phyloP scores from a whole-genome alignment of 37 sponge, comb jelly and placozoan genomes.

The Theonella swinhoei region DNA sequence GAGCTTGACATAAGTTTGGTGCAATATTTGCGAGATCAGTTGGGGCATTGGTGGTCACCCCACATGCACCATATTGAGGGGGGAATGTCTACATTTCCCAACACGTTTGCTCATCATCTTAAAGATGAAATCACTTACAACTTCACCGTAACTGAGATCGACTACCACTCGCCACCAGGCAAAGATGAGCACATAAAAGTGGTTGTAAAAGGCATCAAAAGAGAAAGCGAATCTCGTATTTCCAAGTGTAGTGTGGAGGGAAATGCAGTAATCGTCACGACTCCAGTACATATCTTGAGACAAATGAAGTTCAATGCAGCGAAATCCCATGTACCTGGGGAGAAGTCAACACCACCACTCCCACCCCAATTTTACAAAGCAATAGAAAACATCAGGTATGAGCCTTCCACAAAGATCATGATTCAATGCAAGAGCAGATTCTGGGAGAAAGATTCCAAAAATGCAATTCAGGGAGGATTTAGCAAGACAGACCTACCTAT shows the following conservation, averaged over 20 bases:
- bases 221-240: background rate
- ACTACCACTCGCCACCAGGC: background rate
- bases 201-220: background rate
- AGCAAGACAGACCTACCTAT: constrained; percentile 49
- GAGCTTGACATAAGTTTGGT: constrained; percentile 44
- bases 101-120: constrained; percentile 6
- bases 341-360: background rate
- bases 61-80: constrained; percentile 56
- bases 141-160: constrained; percentile 12
- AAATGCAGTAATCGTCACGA: constrained; percentile 55
- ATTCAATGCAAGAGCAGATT: constrained; percentile 45
- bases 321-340: background rate
- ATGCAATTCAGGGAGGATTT: constrained; percentile 8
- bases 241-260: background rate
- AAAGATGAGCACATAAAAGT: background rate
- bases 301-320: constrained; percentile 33
- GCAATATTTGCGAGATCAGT: constrained; percentile 30
- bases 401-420: constrained; percentile 63
- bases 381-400: constrained; percentile 28
- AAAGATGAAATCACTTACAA: constrained; percentile 6
- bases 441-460: too few relatives aligned
- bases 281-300: constrained; percentile 48
- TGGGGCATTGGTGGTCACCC: constrained; percentile 54
- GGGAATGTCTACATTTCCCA: constrained; percentile 47
- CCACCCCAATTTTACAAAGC: constrained; percentile 14